phyloP scores from a whole-genome alignment of 2,797 vertebrate species.

The Benthosema pterotum region DNA sequence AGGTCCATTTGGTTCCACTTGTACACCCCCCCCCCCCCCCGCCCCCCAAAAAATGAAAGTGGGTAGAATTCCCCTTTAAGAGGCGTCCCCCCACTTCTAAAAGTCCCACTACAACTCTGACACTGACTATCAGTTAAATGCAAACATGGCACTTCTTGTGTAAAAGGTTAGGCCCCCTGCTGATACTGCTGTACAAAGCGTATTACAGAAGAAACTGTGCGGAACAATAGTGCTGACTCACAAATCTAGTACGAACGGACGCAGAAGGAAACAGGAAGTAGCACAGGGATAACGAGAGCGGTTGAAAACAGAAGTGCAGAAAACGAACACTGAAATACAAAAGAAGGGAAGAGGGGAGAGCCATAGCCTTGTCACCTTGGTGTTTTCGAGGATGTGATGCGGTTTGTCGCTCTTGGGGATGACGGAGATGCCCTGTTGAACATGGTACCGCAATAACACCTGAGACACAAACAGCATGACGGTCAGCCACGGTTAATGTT shows the following conservation, averaged over 20 bases:
- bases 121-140: too few species aligned
- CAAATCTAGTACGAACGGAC: neutral
- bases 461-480: conserved; percentile 38
- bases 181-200: too few species aligned
- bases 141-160: too few species aligned
- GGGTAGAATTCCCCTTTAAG: too few species aligned
- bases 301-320: neutral
- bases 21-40: too few species aligned
- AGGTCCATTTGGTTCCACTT: too few species aligned
- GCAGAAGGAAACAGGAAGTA: neutral
- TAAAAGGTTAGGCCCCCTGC: too few species aligned
- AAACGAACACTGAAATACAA: neutral
- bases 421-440: conserved; percentile 77
- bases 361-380: conserved; percentile 69
- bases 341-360: neutral
- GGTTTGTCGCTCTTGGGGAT: conserved; percentile 80
- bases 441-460: conserved; percentile 79
- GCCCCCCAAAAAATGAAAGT: too few species aligned
- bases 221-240: neutral
- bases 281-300: neutral
- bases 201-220: neutral
- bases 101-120: too few species aligned
- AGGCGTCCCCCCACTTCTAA: too few species aligned
- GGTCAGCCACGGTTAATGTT: neutral
- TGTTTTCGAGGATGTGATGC: conserved; percentile 82